Evolutionary conservation across 2,888 invertebrate genomes (phyloP).

Genomic region (Lochmaea capreae): DNA sequence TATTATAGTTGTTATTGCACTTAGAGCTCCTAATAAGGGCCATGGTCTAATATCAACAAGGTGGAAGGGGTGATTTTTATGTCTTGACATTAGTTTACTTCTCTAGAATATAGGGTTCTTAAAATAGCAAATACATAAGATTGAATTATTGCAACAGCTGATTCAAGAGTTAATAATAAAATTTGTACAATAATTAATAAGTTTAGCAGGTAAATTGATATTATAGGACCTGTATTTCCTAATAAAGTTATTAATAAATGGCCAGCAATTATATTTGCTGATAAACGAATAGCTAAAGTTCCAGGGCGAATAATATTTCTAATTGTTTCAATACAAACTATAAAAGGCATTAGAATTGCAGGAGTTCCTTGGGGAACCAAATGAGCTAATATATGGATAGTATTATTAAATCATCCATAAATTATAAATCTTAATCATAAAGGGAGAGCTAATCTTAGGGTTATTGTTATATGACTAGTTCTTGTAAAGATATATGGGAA

Average conservation of each 20-base stretch:
- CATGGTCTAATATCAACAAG: conserved; percentile 76
- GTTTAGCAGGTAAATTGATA: conserved; percentile 51
- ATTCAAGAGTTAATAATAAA: conserved; percentile 23
- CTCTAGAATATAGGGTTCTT: conserved; percentile 75
- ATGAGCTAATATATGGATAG: conserved; percentile 74
- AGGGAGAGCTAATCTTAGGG: conserved; percentile 70
- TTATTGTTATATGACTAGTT: conserved; percentile 73
- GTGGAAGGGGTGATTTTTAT: conserved; percentile 74
- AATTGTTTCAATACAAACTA: conserved; percentile 80
- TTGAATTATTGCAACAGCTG: conserved; percentile 74
- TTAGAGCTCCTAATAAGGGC: conserved; percentile 72
- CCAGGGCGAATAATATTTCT: conserved; percentile 52
- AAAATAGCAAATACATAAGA: conserved; percentile 75
- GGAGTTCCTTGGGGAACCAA: conserved; percentile 79
- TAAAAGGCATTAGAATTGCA: conserved; percentile 74
- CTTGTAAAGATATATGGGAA: conserved; percentile 79
- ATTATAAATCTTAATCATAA: conserved; percentile 76
- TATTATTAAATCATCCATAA: conserved; percentile 73
- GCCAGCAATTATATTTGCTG: conserved; percentile 63
- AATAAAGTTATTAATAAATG: conserved; percentile 67
- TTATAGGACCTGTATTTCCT: conserved; percentile 63
- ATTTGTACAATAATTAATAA: conserved; percentile 52
- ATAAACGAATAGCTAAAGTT: too few relatives aligned
- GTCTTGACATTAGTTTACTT: conserved; percentile 69
- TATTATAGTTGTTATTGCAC: conserved; percentile 69